Conservation (phyloP, 2,888 invertebrate species). For the Mimas tiliae region DNA sequence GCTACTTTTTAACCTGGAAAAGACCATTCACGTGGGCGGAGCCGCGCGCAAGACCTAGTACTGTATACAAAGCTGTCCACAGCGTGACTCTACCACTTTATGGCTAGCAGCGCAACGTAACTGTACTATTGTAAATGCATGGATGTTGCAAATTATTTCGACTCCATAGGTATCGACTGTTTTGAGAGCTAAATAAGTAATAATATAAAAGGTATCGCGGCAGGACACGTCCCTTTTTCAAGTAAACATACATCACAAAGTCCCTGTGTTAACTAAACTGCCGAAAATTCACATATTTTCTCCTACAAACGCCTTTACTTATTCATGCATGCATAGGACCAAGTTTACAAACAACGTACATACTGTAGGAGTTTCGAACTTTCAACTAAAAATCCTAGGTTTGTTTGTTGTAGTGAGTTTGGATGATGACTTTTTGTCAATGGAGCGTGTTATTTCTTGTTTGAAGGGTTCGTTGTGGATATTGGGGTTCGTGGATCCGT, state of each 20-base stretch:
- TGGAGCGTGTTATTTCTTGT: neutral
- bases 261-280: conserved; percentile 58
- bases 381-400: conserved; percentile 19
- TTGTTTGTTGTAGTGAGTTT: conserved; percentile 13
- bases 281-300: conserved; percentile 60
- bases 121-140: no score
- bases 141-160: no score
- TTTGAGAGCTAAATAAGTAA: neutral
- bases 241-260: conserved; percentile 37
- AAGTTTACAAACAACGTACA: conserved; percentile 41
- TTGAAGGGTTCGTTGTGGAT: neutral
- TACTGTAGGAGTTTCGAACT: conserved; percentile 39
- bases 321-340: conserved; percentile 60
- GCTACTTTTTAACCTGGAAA: no score
- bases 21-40: no score
- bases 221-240: neutral
- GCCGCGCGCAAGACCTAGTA: no score
- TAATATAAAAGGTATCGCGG: neutral
- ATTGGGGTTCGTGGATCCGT: neutral
- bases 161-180: no score
- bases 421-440: conserved; percentile 4
- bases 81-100: no score
- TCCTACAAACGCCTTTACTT: conserved; percentile 61
- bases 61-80: no score
- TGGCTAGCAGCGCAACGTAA: no score